Conservation (phyloP, 2,113 vertebrate genomes). For the Echinops telfairi region DNA sequence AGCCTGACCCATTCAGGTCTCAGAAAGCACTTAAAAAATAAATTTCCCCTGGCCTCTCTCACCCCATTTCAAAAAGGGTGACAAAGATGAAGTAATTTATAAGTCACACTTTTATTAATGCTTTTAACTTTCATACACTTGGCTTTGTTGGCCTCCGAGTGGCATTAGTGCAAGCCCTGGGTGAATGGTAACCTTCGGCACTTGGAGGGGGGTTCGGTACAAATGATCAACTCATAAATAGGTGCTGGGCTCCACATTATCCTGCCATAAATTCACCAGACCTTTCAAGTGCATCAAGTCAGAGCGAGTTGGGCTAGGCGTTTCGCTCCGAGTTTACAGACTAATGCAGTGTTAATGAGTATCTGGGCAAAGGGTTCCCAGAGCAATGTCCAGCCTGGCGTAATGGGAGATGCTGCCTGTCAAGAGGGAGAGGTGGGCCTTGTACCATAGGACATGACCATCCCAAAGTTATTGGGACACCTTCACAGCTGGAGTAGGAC, state of each 20-base stretch:
- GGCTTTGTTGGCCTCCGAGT: conserved; percentile 88
- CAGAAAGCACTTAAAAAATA: conserved; percentile 94
- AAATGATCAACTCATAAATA: conserved; percentile 93
- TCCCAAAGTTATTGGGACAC: conserved; percentile 24
- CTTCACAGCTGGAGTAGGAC: neutral
- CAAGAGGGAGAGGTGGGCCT: conserved; percentile 1
- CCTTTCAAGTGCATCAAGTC: conserved; percentile 89
- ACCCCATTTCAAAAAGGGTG: conserved; percentile 92
- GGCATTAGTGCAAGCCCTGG: conserved; percentile 87
- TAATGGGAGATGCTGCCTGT: conserved; percentile 52
- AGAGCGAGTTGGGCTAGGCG: conserved; percentile 85
- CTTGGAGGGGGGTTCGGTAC: conserved; percentile 88
- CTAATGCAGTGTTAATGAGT: conserved; percentile 89
- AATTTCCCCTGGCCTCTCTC: conserved; percentile 93
- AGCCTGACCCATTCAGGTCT: conserved; percentile 91
- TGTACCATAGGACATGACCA: neutral
- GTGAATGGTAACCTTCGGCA: conserved; percentile 88
- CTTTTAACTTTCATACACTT: conserved; percentile 92
- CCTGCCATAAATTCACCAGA: conserved; percentile 90
- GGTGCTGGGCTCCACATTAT: conserved; percentile 90
- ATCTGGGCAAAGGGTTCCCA: conserved; percentile 85
- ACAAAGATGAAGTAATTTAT: conserved; percentile 95
- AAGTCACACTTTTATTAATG: conserved; percentile 93
- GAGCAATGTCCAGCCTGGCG: conserved; percentile 70
- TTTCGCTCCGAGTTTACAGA: conserved; percentile 83